These are phyloP conservation scores for Argopecten irradians DNA, from an alignment of 1,140 invertebrate species.

Conservation along the genomic window DNA sequence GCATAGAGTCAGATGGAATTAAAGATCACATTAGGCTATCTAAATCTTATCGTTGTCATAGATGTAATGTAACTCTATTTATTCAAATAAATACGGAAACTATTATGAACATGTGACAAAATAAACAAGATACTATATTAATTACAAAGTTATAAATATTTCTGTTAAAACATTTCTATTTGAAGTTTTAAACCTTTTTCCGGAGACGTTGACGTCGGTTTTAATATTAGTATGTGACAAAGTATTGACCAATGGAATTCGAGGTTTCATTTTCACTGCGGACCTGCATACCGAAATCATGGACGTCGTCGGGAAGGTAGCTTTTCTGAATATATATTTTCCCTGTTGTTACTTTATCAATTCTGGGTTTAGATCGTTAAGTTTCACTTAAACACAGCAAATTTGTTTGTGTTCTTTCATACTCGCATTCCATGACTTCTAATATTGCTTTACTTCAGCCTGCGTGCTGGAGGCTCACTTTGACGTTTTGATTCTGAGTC, in stretches of 20 bases:
- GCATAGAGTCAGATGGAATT: no score
- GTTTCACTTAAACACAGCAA: neutral
- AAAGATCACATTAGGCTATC: no score
- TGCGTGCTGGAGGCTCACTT: neutral
- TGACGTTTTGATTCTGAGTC: neutral
- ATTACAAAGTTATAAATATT: no score
- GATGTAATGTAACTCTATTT: no score
- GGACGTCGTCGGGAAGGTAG: constrained; percentile 19
- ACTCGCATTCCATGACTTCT: neutral
- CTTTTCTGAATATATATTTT: neutral
- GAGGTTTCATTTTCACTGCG: constrained; percentile 2
- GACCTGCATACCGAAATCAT: constrained; percentile 1
- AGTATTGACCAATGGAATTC: neutral
- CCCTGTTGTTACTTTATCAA: neutral
- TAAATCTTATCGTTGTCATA: no score
- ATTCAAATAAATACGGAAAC: no score
- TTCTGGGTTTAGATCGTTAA: neutral
- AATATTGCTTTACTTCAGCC: neutral
- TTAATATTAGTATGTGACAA: neutral
- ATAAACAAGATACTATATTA: no score
- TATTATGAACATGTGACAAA: no score
- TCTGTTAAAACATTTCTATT: no score
- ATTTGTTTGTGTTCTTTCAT: neutral
- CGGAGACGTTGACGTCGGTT: neutral
- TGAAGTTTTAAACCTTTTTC: no score